phyloP scores from a whole-genome alignment of 2,888 invertebrate genomes.

The Torymus tubicola region DNA sequence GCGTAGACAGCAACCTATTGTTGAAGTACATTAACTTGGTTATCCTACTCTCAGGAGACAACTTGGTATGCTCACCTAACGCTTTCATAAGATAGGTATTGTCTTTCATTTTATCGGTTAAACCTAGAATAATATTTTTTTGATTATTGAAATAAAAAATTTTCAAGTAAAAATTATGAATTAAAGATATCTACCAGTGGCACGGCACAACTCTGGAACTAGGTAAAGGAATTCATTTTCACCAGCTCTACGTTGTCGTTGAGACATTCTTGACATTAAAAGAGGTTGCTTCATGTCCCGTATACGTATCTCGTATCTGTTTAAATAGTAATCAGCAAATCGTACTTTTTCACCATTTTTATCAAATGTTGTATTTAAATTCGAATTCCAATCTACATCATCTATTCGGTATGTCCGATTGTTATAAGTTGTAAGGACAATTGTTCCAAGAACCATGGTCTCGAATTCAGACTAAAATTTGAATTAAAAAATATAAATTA shows the following conservation, averaged over 20 bases:
- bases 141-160: not conserved
- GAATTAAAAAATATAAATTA: too few relatives aligned
- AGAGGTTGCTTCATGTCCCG: conserved; percentile 84
- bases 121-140: conserved; percentile 56
- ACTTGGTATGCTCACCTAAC: conserved; percentile 84
- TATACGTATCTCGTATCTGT: conserved; percentile 83
- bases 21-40: conserved; percentile 83
- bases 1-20: conserved; percentile 72
- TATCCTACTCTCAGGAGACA: conserved; percentile 83
- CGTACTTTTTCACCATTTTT: conserved; percentile 78
- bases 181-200: conserved; percentile 81
- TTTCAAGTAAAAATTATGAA: not conserved
- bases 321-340: conserved; percentile 81
- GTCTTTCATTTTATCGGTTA: conserved; percentile 82
- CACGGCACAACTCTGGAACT: conserved; percentile 88
- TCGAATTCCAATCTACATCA: conserved; percentile 82
- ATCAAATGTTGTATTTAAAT: conserved; percentile 80
- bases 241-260: conserved; percentile 85
- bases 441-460: conserved; percentile 73
- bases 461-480: too few relatives aligned
- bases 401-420: conserved; percentile 85
- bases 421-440: conserved; percentile 86
- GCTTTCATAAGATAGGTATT: conserved; percentile 83
- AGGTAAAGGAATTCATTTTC: conserved; percentile 82
- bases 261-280: conserved; percentile 83